Percentiles rank a stretch among this genome's conserved stretches.
phyloP scores from a whole-genome alignment of 2,888 invertebrate genomes.

The Drosophila subquinaria region DNA sequence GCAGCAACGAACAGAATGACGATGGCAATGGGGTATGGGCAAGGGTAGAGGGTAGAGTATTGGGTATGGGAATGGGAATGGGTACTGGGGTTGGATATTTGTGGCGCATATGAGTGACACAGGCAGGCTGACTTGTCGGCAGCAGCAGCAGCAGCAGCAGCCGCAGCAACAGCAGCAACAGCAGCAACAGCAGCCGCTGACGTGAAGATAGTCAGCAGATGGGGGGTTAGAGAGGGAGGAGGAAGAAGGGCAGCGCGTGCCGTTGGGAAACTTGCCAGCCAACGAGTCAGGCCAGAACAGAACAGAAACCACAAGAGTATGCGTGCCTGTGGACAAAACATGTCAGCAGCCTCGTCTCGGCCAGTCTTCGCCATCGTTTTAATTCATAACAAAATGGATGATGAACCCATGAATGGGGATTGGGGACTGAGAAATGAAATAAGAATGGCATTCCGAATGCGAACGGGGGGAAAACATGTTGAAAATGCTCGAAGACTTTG shows the following conservation, averaged over 20 bases:
- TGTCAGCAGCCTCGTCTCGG: constrained; percentile 76
- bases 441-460: constrained; percentile 26
- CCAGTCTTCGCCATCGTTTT: constrained; percentile 64
- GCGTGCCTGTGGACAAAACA: constrained; percentile 82
- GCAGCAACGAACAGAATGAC: constrained; percentile 56
- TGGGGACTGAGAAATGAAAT: constrained; percentile 13
- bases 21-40: not conserved
- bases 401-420: constrained; percentile 68
- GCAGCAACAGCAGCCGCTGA: constrained; percentile 32
- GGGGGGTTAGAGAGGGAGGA: constrained; percentile 11
- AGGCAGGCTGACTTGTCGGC: constrained; percentile 76
- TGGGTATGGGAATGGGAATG: not conserved
- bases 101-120: constrained; percentile 77
- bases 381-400: constrained; percentile 73
- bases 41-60: not conserved
- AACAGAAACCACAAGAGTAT: constrained; percentile 63
- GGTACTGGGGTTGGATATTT: constrained; percentile 68
- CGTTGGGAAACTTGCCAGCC: constrained; percentile 78
- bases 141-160: not conserved
- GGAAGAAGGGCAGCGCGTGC: constrained; percentile 66
- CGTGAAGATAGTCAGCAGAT: not conserved
- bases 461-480: constrained; percentile 1
- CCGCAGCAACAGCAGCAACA: too few relatives aligned
- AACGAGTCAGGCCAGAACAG: constrained; percentile 28
- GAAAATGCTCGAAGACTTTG: constrained; percentile 1